Base-by-base conservation (phyloP, 2,888 invertebrate species). In the Osedax fenrisi region DNA sequence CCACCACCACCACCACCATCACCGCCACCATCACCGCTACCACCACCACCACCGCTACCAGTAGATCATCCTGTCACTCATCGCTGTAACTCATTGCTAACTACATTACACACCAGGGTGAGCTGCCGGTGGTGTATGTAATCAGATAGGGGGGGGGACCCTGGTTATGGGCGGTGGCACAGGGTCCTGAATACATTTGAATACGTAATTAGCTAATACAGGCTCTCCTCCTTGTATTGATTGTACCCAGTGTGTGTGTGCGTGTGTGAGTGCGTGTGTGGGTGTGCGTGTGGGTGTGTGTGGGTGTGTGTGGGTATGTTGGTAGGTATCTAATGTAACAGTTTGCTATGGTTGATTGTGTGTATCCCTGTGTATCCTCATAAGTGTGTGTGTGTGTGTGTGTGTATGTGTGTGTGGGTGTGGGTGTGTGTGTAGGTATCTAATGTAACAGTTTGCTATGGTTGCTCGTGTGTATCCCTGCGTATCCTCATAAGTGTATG, bases 1-100 rank as follows among this genome's bases (percentile, higher is more conserved):
- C 17, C 56, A 56, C 17, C 82, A 82, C 0, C 82, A 82, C 79
- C 81, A 83, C 61, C 81, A 81, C 2, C 81, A 84, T 74, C 80
- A 86, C 17, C 79, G 86, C 61, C 85, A 86, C 81, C 90, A 92
- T 77, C 91, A 94, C 26, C 75, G 76, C 56, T 70, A 72, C 17
- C 91, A 92, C 0, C 92, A 94, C 81, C 91, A 93, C 82, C 92
- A 94, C 82, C 89, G 96, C 69, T 88, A 92, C 78, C 79, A 79
- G 41, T 75, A 78, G 75, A n/a, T n/a, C n/a, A n/a, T n/a, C n/a
- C n/a, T n/a, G n/a, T n/a, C n/a, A n/a, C n/a, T n/a, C n/a, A n/a
- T n/a, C n/a, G n/a, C n/a, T n/a, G n/a, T n/a, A n/a, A n/a, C n/a
- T n/a, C n/a, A n/a, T n/a, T n/a, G n/a, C n/a, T n/a, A n/a, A n/a